A percentile compares a stretch with the other conserved stretches of the same genome.
Evolutionary conservation across 2,113 vertebrate genomes (phyloP).

Genomic region (Caloenas nicobarica): DNA sequence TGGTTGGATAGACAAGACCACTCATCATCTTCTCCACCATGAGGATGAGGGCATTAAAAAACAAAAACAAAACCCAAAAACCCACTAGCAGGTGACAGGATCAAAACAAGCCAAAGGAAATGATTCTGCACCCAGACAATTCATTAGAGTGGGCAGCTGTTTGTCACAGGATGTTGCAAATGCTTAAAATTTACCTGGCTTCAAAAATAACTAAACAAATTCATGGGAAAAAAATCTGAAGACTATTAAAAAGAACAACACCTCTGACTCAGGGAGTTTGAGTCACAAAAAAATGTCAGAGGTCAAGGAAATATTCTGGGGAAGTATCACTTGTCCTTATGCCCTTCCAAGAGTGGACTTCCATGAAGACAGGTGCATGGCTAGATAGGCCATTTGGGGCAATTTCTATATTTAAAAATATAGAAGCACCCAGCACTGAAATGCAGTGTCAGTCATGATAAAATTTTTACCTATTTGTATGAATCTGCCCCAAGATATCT

Average conservation of each 20-base stretch:
- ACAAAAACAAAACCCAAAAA: too few relatives aligned
- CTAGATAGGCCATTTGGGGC: neutral
- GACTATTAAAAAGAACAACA: neutral
- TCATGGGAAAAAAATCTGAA: neutral
- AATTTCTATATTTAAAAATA: neutral
- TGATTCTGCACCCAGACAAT: neutral
- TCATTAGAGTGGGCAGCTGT: neutral
- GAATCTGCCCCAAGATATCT: neutral
- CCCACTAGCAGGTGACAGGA: neutral
- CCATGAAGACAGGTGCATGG: accelerated
- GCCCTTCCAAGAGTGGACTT: neutral
- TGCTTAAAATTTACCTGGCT: neutral
- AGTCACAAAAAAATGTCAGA: neutral
- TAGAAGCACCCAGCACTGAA: neutral
- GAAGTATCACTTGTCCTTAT: neutral
- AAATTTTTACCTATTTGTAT: neutral
- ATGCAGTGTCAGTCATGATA: accelerated
- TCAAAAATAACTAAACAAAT: slow-evolving; percentile 3
- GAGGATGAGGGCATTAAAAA: neutral
- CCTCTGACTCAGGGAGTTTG: neutral
- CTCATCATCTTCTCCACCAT: neutral
- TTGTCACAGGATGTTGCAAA: slow-evolving; percentile 37
- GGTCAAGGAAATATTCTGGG: neutral
- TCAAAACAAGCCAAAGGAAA: slow-evolving; percentile 22
- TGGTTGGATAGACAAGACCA: neutral